These are phyloP conservation scores for Scarus forsteni DNA, from an alignment of 2,797 vertebrate species.

Conservation along the genomic window DNA sequence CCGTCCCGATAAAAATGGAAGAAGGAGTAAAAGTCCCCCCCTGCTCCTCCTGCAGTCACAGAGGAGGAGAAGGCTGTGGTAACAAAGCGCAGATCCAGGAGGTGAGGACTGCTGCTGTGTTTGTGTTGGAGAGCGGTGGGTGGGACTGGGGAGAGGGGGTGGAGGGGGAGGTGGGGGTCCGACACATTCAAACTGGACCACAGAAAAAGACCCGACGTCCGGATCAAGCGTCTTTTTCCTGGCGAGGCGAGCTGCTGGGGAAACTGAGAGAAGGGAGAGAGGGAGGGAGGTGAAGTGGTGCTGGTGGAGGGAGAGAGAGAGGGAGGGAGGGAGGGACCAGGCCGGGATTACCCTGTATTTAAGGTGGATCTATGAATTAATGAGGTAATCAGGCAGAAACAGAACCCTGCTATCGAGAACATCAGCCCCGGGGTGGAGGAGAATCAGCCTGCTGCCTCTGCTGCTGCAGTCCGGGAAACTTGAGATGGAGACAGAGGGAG, in stretches of 20 bases:
- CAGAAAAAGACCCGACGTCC: constrained; percentile 51
- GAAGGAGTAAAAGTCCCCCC: constrained; percentile 25
- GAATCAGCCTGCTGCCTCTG: too few species aligned
- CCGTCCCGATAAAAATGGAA: constrained; percentile 28
- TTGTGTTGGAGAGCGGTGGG: constrained; percentile 53
- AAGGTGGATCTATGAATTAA: constrained; percentile 71
- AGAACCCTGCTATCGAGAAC: constrained; percentile 10
- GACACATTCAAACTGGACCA: constrained; percentile 48
- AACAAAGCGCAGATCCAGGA: constrained; percentile 55
- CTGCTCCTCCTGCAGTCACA: constrained; percentile 21
- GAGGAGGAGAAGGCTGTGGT: constrained; percentile 46
- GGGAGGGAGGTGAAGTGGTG: constrained; percentile 30
- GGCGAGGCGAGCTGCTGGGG: constrained; percentile 56
- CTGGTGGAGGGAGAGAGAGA: constrained; percentile 31
- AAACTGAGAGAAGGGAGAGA: constrained; percentile 48
- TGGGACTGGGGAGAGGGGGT: constrained; percentile 28
- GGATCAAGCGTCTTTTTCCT: constrained; percentile 51
- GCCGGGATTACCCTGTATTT: constrained; percentile 62
- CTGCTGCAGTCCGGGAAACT: constrained; percentile 5
- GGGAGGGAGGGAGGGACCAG: constrained; percentile 63
- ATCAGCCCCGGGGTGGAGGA: constrained; percentile 4
- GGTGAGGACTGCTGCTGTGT: constrained; percentile 41
- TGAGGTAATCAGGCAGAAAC: constrained; percentile 35
- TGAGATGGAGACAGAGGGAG: neutral
- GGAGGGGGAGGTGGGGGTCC: constrained; percentile 24